Base-by-base conservation (phyloP, 35 echinoderm and acorn worm genomes). In the Heliocidaris erythrogramma region DNA sequence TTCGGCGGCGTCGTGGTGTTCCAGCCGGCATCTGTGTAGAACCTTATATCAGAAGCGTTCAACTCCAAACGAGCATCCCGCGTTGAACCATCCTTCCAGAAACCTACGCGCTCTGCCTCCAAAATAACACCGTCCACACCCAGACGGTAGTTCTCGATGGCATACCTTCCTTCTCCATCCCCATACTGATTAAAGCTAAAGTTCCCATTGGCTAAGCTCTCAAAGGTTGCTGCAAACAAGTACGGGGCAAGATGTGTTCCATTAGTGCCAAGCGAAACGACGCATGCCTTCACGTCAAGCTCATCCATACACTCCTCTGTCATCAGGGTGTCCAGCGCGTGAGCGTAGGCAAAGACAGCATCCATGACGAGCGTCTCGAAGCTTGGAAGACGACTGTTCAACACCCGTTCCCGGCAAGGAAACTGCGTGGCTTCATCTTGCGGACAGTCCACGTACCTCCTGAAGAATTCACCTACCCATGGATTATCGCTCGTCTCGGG, bases 281-380 rank as follows among this genome's bases (percentile, higher is more conserved):
- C 24, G 69, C 98, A 96, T 17, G 31, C 48, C 9, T 48, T 52
- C 11, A 50, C 71, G 52, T 94, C 59, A 17, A 31, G 49, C 0
- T 13, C 31, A 18, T 92, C 50, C 17, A 29, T 42, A 78, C 98
- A 99, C 2, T 96, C 30, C 5, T 90, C 49, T 0, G 48, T 78
- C 6, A 95, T 93, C 27, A 99, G 88, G 16, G 53, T 53, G 85
- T 96, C 88, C 85, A 99, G 60, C 16, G 98, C 96, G 48, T 97
- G 48, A 0, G 95, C 98, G 71, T 96, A 99, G 11, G 96, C 96
- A 60, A 93, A 96, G 2, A 97, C 98, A 32, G 95, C 93, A 47
- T 99, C 98, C 85, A 99, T 96, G 27, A 99, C 98, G 10, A 98
- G 92, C 2, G 97, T 98, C 49, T 98, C 97, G 92, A 90, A 56